Evolutionary conservation across 92 coral and sea anemone species (phyloP).

Genomic region (Palythoa heliodiscus): DNA sequence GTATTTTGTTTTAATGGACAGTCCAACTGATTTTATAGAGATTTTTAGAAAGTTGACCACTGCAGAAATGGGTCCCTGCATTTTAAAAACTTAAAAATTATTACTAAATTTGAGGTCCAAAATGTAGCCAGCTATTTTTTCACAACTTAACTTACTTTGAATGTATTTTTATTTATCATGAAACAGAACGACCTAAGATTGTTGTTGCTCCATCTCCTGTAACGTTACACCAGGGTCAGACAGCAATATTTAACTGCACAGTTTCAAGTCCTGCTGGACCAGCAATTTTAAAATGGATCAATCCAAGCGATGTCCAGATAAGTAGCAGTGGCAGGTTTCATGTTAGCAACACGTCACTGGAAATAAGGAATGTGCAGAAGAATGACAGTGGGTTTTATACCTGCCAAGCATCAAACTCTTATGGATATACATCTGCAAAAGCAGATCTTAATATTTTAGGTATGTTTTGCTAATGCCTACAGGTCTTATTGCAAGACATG

Average conservation of each 20-base stretch:
- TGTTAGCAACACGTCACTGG: constrained; percentile 64
- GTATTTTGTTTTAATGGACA: too few relatives aligned
- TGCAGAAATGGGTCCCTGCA: too few relatives aligned
- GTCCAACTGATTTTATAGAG: too few relatives aligned
- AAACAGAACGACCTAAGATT: constrained; percentile 66
- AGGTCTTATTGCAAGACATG: not conserved
- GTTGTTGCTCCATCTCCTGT: constrained; percentile 53
- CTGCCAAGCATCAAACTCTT: constrained; percentile 66
- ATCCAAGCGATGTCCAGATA: constrained; percentile 33
- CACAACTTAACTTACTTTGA: too few relatives aligned
- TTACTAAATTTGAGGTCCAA: too few relatives aligned
- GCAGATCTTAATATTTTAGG: constrained; percentile 78
- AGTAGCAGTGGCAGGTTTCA: constrained; percentile 56
- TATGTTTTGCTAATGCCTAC: constrained; percentile 36
- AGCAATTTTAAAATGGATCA: constrained; percentile 54
- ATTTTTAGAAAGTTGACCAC: too few relatives aligned
- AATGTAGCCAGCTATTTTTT: too few relatives aligned
- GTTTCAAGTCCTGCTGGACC: constrained; percentile 15
- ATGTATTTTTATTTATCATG: too few relatives aligned
- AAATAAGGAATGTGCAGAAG: constrained; percentile 57
- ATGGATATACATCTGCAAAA: constrained; percentile 70
- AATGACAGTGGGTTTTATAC: constrained; percentile 73
- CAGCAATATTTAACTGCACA: constrained; percentile 71
- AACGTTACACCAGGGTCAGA: constrained; percentile 67
- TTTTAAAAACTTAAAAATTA: too few relatives aligned